phyloP scores from a whole-genome alignment of 92 coral and sea anemone genomes.

The Palythoa caribaeorum region DNA sequence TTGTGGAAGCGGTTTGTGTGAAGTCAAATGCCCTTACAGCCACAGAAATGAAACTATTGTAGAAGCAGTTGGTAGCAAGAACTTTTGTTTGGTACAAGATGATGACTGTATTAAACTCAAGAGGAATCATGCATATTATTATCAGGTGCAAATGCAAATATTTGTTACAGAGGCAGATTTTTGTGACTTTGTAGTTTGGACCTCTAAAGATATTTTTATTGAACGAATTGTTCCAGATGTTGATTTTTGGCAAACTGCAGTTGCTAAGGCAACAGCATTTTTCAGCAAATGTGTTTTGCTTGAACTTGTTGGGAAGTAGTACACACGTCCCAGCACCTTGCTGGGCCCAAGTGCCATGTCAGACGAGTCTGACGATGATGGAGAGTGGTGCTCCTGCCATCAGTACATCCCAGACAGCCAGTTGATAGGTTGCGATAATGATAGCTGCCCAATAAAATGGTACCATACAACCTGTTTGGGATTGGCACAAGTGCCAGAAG shows the following conservation, averaged over 20 bases:
- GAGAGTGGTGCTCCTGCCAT: slow-evolving; percentile 47
- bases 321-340: slow-evolving; percentile 39
- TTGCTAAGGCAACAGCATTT: slow-evolving; percentile 48
- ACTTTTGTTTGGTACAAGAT: slow-evolving; percentile 10
- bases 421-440: slow-evolving; percentile 68
- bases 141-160: slow-evolving; percentile 46
- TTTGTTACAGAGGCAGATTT: slow-evolving; percentile 50
- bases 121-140: slow-evolving; percentile 40
- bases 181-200: slow-evolving; percentile 70
- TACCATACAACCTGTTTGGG: slow-evolving; percentile 58
- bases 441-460: slow-evolving; percentile 53
- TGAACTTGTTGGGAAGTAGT: slow-evolving; percentile 58
- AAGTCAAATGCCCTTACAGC: slow-evolving; percentile 40
- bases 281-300: slow-evolving; percentile 42
- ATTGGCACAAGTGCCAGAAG: slow-evolving; percentile 47
- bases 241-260: slow-evolving; percentile 53
- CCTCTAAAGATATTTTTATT: slow-evolving; percentile 52
- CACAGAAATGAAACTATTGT: background rate
- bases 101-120: slow-evolving; percentile 10
- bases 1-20: slow-evolving; percentile 42
- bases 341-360: slow-evolving; percentile 19
- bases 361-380: slow-evolving; percentile 28
- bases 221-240: slow-evolving; percentile 60
- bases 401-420: slow-evolving; percentile 51
- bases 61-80: slow-evolving; percentile 27